Evolutionary conservation across 1,140 invertebrate genomes (phyloP), one percentile per base, ranked within the genome.

Genomic region (Drosophila pruinosa): DNA sequence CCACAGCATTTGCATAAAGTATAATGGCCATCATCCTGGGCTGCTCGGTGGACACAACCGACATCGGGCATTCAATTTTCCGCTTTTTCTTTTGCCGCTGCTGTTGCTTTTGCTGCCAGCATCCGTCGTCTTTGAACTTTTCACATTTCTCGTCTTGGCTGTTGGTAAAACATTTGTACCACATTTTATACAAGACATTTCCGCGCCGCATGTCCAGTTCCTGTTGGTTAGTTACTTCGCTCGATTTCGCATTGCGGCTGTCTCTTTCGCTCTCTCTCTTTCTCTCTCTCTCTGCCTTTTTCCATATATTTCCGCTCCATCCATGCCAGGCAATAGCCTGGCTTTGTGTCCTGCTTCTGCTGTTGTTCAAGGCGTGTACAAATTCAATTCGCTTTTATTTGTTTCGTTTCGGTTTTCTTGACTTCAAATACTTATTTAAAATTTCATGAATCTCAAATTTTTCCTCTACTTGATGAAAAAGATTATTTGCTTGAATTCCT

Each of bases 1-100:
- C 81, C 80, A 65, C 80, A 85, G 85, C 81, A 85, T 85, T 85
- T 85, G 80, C 80, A 85, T 85, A 85, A 85, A 86, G 80, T 86
- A 85, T 85, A 85, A 85, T 85, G 77, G 81, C 81, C 76, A 86
- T 73, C 68, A 86, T 85, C 80, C 81, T 86, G 80, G 41, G 14
- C 43, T 34, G 24, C 10, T 12, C 14, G 36, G 50, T 50, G 41
- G 31, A 72, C 39, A 43, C 75, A 71, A 73, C 73, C 61, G 71
- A 78, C 68, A 71, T 63, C 80, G 64, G 63, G 72, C 80, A 85
- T 85, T 85, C 80, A 85, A 85, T 85, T 86, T 86, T 86, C 81
- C 68, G 79, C 83, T 85, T 86, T 83, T 85, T 76, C 63, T 69
- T 48, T 70, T 34, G 22, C 38, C 53, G 21, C 2, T 31, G 22